Evolutionary conservation across 1,140 invertebrate species (phyloP), one percentile per base, ranked within the genome.

Genomic region (Ceratosolen fusciceps): DNA sequence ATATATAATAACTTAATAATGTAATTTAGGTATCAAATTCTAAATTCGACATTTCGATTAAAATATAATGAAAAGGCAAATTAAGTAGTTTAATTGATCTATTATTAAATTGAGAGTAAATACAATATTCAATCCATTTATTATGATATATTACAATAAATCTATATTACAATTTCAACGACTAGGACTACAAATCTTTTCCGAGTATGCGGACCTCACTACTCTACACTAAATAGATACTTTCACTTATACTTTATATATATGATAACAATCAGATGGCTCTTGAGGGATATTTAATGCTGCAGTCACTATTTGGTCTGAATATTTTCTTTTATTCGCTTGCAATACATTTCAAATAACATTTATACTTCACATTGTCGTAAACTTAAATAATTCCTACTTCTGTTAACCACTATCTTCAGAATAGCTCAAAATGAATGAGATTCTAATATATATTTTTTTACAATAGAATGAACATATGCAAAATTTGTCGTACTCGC

Each of bases 151-250:
- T 68, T 67, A 79, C 72, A 79, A 79, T 47, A 68, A 74, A 74
- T 74, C 19, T 74, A 74, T 70, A 79, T 74, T 79, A 68, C 58
- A 80, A 75, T 77, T 84, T 84, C 8, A 52, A 60, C 24, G 86
- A 87, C 86, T 87, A 87, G 86, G 82, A 79, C 81, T 82, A 84
- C 65, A 83, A 77, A 58, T 52, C 74, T 58, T 39, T 34, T 24
- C 19, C 21, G 67, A 43, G 71, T n/a, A 24, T 26, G 34, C 52
- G 71, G 34, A 34, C 78, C 65, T 58, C 80, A 77, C 83, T 79
- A 74, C 74, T 81, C 84, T 86, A 86, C 86, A 84, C 83, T 83
- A n/a, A 86, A 81, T 73, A 65, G 67, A 47, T 49, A 4, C n/a
- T 5, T 49, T n/a, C 31, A n/a, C 5, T 8, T 43, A 31, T 3